A percentile compares a stretch with the other conserved stretches of the same genome.
phyloP scores from a whole-genome alignment of 2,113 vertebrate genomes.

The Varanus salvator region DNA sequence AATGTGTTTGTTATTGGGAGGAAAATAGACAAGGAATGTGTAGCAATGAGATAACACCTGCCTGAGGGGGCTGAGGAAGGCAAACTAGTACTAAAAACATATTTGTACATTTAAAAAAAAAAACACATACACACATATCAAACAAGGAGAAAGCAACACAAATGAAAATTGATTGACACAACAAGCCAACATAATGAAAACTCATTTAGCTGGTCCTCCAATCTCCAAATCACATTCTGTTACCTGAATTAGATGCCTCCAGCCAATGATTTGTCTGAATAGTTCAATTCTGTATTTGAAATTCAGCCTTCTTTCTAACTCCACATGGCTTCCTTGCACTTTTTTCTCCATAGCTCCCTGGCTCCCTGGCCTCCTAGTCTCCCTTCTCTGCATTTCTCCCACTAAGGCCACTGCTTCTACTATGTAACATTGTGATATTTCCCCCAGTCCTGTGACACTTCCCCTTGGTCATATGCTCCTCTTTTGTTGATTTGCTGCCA shows the following conservation, averaged over 20 bases:
- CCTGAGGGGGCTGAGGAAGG: background rate
- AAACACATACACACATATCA: background rate
- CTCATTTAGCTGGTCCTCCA: conserved; percentile 21
- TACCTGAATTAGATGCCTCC: conserved; percentile 31
- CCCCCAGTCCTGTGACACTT: no score
- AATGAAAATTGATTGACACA: conserved; percentile 25
- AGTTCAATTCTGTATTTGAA: background rate
- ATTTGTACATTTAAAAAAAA: conserved; percentile 4
- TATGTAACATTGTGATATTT: no score
- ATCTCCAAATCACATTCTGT: conserved; percentile 9
- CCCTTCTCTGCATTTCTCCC: background rate
- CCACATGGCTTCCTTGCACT: background rate
- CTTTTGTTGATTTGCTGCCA: no score
- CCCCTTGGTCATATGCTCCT: no score
- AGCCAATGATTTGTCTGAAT: conserved; percentile 19
- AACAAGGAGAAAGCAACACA: conserved; percentile 9
- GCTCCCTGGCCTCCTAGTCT: background rate
- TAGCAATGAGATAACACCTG: conserved; percentile 34
- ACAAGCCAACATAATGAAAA: conserved; percentile 24
- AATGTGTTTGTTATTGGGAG: background rate
- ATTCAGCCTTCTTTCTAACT: background rate
- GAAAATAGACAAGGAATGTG: conserved; percentile 17
- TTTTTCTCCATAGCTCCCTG: background rate
- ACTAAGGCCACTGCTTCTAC: background rate
- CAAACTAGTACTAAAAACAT: conserved; percentile 18